phyloP scores from a whole-genome alignment of 1,140 invertebrate species.

The Pomacea maculata region DNA sequence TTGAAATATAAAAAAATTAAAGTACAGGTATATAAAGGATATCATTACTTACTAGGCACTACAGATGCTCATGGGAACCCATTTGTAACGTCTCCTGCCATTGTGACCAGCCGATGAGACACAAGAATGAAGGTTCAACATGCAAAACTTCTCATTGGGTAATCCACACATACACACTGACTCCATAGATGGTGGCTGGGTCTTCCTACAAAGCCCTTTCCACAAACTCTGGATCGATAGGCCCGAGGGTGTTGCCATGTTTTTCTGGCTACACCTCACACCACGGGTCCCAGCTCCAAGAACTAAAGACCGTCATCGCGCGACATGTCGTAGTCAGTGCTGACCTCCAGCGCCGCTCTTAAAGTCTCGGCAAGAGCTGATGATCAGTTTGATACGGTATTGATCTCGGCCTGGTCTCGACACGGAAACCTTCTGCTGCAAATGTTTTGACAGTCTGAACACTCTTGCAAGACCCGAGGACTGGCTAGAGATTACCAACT shows the following conservation, averaged over 20 bases:
- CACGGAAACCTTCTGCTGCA: too few relatives aligned
- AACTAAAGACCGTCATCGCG: too few relatives aligned
- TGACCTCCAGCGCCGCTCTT: too few relatives aligned
- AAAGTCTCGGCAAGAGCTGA: too few relatives aligned
- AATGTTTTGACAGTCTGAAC: too few relatives aligned
- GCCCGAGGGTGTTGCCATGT: not conserved
- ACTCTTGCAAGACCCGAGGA: too few relatives aligned
- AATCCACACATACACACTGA: constrained; percentile 18
- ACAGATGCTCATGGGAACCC: constrained; percentile 23
- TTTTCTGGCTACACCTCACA: not conserved
- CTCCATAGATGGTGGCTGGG: not conserved
- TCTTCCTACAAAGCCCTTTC: not conserved
- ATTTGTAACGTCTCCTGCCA: not conserved
- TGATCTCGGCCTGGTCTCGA: too few relatives aligned
- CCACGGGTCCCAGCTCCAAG: too few relatives aligned
- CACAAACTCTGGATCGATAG: not conserved
- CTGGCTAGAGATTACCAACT: too few relatives aligned
- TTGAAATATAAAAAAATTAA: too few relatives aligned
- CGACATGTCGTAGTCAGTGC: too few relatives aligned
- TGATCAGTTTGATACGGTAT: too few relatives aligned
- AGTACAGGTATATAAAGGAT: not conserved
- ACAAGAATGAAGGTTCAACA: constrained; percentile 10
- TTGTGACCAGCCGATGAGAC: not conserved
- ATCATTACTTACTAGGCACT: constrained; percentile 15
- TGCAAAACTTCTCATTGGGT: constrained; percentile 21